phyloP scores from a whole-genome alignment of 2,113 vertebrate species.

The Vulpes ferrilata region DNA sequence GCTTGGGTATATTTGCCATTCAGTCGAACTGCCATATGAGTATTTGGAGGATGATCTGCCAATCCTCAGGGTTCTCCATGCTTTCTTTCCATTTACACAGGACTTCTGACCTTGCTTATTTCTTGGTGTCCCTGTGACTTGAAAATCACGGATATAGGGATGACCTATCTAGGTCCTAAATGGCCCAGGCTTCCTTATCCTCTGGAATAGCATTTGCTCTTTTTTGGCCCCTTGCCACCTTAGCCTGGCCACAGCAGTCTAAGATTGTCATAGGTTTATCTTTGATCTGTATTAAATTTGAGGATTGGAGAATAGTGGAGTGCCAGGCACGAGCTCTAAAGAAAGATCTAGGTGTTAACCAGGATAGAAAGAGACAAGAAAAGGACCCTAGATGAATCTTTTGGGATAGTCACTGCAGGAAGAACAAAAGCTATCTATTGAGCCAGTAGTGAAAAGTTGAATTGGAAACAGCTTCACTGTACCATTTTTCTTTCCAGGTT shows the following conservation, averaged over 20 bases:
- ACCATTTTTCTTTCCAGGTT: not conserved
- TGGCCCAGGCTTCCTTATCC: not conserved
- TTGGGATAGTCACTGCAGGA: not conserved
- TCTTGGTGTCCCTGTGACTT: not conserved
- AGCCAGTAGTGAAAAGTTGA: not conserved
- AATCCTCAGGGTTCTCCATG: not conserved
- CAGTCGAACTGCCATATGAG: fast-evolving
- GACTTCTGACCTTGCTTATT: not conserved
- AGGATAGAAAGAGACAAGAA: slow-evolving; percentile 53
- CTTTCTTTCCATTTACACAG: not conserved
- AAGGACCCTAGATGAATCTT: not conserved
- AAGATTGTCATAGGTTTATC: not conserved
- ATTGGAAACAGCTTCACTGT: not conserved
- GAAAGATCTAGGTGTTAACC: slow-evolving; percentile 46
- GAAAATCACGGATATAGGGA: not conserved
- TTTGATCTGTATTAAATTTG: slow-evolving; percentile 37
- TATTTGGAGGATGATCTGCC: not conserved
- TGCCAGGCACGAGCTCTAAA: slow-evolving; percentile 47
- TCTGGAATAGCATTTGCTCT: not conserved
- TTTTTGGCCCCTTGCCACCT: not conserved
- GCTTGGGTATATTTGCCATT: not conserved
- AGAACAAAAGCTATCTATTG: not conserved
- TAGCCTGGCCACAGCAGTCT: not conserved
- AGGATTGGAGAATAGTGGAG: not conserved
- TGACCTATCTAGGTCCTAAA: not conserved